Base-by-base conservation (phyloP, 1,140 invertebrate genomes). In the Drosophila elegans region DNA sequence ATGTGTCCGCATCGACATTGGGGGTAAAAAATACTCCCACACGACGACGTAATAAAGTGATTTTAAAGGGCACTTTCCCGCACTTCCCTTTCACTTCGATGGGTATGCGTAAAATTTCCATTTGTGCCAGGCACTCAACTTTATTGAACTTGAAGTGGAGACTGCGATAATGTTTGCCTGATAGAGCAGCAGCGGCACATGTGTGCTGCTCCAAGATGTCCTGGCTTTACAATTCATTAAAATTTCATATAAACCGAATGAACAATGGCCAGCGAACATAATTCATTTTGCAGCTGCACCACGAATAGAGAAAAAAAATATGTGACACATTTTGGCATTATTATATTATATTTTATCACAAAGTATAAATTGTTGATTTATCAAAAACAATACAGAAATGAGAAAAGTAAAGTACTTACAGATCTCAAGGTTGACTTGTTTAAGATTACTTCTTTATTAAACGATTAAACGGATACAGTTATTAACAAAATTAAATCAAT, bases 31-130 rank as follows among this genome's bases (percentile, higher is more conserved):
- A 59, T 56, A 54, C 55, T 41, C 62, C 32, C 57, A 44, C 83
- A 84, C 66, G 74, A 78, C 78, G 83, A 80, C 88, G 86, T 91
- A 91, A 91, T 91, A 91, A 91, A 91, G 88, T 80, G 78, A 91
- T 91, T 91, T 91, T 89, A 91, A 90, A 90, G 80, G 78, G 79
- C 79, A 83, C 74, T 85, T 86, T 86, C 62, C 68, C 60, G 64
- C 53, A 46, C 55, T 66, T 41, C 62, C 75, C 78, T 74, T 80
- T 85, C 79, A 64, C 42, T 16, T 56, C 64, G 59, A 51, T 67
- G 55, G 62, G 52, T 49, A 66, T 82, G 73, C 80, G 84, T 84
- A 84, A 89, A 89, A 88, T 74, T 88, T 89, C 84, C 84, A 88
- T 88, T 88, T 88, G 73, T 59, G 60, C 42, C 63, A 45, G 73